Conservation (phyloP, 2,888 invertebrate genomes). For the Brachypalpus laphriformis region DNA sequence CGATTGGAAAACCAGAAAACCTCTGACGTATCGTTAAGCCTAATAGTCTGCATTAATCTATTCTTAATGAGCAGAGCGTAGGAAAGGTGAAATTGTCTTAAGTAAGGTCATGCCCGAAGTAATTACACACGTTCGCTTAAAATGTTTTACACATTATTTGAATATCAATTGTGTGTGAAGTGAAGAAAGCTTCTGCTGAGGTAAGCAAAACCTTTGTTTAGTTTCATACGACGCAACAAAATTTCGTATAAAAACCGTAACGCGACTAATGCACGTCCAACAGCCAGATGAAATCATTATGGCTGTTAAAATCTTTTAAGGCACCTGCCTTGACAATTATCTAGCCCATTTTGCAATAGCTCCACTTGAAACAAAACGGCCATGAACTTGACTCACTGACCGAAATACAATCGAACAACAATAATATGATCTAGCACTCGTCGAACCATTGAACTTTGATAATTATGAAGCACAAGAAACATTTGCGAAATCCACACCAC, state of each 20-base stretch:
- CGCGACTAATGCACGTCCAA: neutral
- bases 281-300: neutral
- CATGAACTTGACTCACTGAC: slow-evolving; percentile 55
- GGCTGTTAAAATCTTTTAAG: neutral
- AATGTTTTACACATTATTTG: too few species aligned
- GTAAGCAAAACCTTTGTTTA: too few species aligned
- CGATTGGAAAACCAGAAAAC: neutral
- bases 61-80: neutral
- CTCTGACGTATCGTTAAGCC: too few species aligned
- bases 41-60: neutral
- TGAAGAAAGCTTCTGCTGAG: too few species aligned
- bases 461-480: neutral
- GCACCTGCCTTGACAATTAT: neutral
- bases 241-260: neutral
- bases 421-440: neutral
- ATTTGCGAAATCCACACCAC: slow-evolving; percentile 3
- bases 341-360: neutral
- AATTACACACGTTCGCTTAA: too few species aligned
- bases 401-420: slow-evolving; percentile 5
- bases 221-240: neutral
- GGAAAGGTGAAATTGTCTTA: too few species aligned
- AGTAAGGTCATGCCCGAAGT: too few species aligned
- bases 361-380: neutral
- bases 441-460: neutral
- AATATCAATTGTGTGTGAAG: too few species aligned